These are phyloP conservation scores for Camelus dromedarius DNA, from an alignment of 2,113 vertebrate genomes.

Conservation along the genomic window DNA sequence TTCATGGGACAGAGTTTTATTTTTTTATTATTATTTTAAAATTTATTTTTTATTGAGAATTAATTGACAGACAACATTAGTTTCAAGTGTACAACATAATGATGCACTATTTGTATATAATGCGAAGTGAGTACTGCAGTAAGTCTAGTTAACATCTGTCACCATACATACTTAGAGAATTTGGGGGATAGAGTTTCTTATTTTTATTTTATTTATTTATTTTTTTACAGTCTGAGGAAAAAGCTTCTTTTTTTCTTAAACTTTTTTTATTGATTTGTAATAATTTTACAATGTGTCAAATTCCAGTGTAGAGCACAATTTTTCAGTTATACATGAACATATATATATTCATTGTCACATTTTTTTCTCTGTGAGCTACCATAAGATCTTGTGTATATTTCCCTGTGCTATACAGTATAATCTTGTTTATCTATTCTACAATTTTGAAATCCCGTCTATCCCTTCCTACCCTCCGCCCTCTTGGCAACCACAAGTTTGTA, in stretches of 20 bases:
- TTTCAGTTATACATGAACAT: too few species aligned
- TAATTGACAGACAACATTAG: neutral
- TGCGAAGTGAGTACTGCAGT: neutral
- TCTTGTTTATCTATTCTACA: neutral
- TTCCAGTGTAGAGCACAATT: too few species aligned
- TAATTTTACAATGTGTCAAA: too few species aligned
- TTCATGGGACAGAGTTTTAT: constrained; percentile 23
- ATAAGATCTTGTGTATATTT: too few species aligned
- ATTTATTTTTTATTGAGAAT: neutral
- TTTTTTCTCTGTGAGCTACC: too few species aligned
- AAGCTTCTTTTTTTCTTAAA: too few species aligned
- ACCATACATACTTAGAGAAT: neutral
- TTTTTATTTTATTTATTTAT: too few species aligned
- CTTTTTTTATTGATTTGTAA: too few species aligned
- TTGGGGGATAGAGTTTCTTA: constrained; percentile 15
- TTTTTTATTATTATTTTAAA: neutral
- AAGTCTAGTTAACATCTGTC: neutral
- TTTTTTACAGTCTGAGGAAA: too few species aligned
- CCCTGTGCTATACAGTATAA: neutral
- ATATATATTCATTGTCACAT: too few species aligned
- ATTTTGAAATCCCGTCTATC: too few species aligned
- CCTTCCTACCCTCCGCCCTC: rapidly evolving
- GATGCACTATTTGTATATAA: neutral
- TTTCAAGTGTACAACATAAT: neutral
- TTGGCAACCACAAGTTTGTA: neutral